Evolutionary conservation across 2,113 vertebrate genomes (phyloP), one percentile per base, ranked within the genome.

Genomic region (Aspidoscelis tigris): DNA sequence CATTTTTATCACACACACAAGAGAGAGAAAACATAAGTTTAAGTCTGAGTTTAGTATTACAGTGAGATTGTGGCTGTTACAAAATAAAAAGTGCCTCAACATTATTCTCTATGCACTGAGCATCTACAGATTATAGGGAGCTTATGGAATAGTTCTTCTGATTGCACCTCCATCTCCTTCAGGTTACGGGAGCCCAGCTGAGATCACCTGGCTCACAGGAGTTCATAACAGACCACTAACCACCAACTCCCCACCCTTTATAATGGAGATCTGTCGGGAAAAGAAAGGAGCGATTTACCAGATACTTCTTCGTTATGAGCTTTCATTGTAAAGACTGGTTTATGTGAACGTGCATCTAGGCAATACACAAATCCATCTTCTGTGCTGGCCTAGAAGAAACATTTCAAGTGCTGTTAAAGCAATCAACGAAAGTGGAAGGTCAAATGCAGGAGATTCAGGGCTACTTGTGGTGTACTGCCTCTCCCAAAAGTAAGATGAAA

Each of bases 291-390:
- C 9, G 1, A 26, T 90, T 90, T 90, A 99, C 99, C 99, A 88
- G 99, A 98, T 66, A 99, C 97, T 90, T 99, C 98, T 85, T 95
- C 97, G 14, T 99, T 96, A 1, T 99, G 99, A 58, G 98, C 99
- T 83, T 96, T 97, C 66, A 99, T 94, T 0, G 98, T 99, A 80
- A 99, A 99, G 66, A 99, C 85, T 0, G 98, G 97, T 91, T 99
- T 99, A 90, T 99, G 97, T 3, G 98, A 96, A 2, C 99, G 98
- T 24, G 98, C 99, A 78, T 99, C 99, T 90, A 99, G 93, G 78
- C 97, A 98, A 94, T 99, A 99, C 43, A 99, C 96, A 91, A 99
- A 99, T 53, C 98, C 98, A 1, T 99, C 98, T 4, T 99, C 99
- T 61, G 98, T 99, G 94, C 98, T 99, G 58, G 96, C 97, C 99